These are phyloP conservation scores for Indri indri DNA, from an alignment of 2,113 vertebrate species.

Conservation along the genomic window DNA sequence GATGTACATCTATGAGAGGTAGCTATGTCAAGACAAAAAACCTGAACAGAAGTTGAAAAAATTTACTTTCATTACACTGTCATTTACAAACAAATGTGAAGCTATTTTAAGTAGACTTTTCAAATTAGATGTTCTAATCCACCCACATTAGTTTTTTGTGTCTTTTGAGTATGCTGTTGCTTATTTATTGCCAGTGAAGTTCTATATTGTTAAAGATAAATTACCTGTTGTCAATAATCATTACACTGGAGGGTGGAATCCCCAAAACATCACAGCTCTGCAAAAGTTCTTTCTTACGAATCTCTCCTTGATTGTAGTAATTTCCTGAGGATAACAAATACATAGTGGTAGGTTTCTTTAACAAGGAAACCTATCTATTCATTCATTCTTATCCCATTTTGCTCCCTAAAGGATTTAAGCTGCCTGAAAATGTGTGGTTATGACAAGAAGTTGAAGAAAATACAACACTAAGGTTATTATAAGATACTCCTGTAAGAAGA, in stretches of 20 bases:
- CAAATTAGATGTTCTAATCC: conserved; percentile 15
- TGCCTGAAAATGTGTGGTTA: neutral
- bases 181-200: neutral
- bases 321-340: conserved; percentile 89
- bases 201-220: conserved; percentile 21
- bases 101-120: conserved; percentile 10
- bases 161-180: neutral
- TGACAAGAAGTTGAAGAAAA: conserved; percentile 30
- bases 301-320: conserved; percentile 93
- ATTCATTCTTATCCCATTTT: neutral
- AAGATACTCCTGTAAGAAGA: neutral
- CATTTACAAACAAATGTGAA: conserved; percentile 50
- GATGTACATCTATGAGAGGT: neutral
- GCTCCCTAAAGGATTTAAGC: neutral
- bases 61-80: neutral
- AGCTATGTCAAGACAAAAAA: neutral
- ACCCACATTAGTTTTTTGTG: neutral
- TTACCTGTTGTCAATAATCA: conserved; percentile 93
- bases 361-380: neutral
- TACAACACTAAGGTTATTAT: neutral
- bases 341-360: conserved; percentile 28
- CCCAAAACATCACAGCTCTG: conserved; percentile 93
- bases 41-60: conserved; percentile 42
- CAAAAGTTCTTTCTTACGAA: conserved; percentile 92
- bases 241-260: conserved; percentile 89